Conservation (phyloP, 2,888 invertebrate species). For the Harpalus rufipes region DNA sequence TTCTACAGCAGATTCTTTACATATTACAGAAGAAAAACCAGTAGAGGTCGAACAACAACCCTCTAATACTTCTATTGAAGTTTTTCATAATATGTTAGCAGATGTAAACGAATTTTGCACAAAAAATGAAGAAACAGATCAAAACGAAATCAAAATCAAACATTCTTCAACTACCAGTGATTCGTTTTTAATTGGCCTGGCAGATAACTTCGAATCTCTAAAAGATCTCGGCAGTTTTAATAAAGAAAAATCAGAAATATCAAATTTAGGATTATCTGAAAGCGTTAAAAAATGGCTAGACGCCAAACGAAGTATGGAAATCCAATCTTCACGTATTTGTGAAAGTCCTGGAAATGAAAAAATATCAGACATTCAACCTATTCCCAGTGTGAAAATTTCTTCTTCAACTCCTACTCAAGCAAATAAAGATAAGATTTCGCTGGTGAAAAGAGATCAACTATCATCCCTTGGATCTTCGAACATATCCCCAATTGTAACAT, state of each 20-base stretch:
- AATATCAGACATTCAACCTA: conserved; percentile 11
- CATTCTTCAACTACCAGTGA: conserved; percentile 28
- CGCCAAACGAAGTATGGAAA: conserved; percentile 18
- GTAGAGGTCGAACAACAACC: conserved; percentile 2
- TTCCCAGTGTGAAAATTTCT: conserved; percentile 15
- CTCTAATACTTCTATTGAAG: conserved; percentile 31
- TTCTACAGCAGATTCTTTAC: conserved; percentile 69
- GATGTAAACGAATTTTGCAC: conserved; percentile 44
- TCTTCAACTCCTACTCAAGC: conserved; percentile 47
- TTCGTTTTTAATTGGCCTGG: conserved; percentile 42
- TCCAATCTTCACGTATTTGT: conserved; percentile 1
- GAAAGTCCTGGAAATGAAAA: conserved; percentile 11
- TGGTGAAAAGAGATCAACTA: conserved; percentile 29
- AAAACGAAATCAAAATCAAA: conserved; percentile 8
- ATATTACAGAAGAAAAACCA: conserved; percentile 61
- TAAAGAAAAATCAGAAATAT: conserved; percentile 47
- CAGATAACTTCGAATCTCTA: conserved; percentile 5
- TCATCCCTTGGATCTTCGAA: not conserved
- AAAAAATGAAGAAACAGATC: conserved; percentile 8
- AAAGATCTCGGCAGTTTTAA: conserved; percentile 41
- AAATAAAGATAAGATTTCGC: conserved; percentile 9
- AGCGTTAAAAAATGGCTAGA: conserved; percentile 59
- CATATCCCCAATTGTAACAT: conserved; percentile 45
- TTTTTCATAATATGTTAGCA: conserved; percentile 22
- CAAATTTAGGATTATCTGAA: conserved; percentile 48